Conservation (phyloP, 2,797 vertebrate genomes). For the Tiaroga cobitis region DNA sequence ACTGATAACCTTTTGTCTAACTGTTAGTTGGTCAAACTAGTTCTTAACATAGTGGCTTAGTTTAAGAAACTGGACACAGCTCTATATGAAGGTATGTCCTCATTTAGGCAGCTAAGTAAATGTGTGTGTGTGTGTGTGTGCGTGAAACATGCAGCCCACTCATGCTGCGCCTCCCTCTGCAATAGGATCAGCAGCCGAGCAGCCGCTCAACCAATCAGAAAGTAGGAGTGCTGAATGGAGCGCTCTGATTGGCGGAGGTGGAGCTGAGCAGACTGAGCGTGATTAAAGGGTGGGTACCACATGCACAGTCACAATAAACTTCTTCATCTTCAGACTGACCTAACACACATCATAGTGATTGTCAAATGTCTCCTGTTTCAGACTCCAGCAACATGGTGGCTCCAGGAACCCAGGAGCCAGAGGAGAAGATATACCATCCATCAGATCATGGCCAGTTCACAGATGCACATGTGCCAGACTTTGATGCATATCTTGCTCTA, state of each 20-base stretch:
- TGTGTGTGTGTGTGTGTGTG: background rate
- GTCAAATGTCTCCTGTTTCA: constrained; percentile 44
- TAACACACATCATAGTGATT: constrained; percentile 5
- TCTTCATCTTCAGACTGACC: constrained; percentile 48
- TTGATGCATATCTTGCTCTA: constrained; percentile 74
- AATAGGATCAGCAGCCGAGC: constrained; percentile 73
- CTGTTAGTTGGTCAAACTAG: background rate
- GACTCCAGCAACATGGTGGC: constrained; percentile 72
- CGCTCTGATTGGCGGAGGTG: constrained; percentile 67
- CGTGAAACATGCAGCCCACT: constrained; percentile 39
- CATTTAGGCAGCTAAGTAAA: background rate
- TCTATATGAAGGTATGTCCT: background rate
- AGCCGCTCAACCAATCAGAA: constrained; percentile 73
- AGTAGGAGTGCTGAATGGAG: constrained; percentile 76
- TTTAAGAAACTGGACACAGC: background rate
- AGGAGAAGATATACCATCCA: constrained; percentile 74
- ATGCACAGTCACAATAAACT: constrained; percentile 56
- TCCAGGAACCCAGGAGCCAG: constrained; percentile 67
- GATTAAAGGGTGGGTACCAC: constrained; percentile 70
- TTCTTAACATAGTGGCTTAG: background rate
- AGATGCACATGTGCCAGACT: constrained; percentile 80
- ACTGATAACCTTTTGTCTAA: background rate
- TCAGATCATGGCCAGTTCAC: constrained; percentile 69
- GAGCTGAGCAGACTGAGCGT: constrained; percentile 68
- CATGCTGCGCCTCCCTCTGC: constrained; percentile 43